Evolutionary conservation across 2,888 invertebrate species (phyloP).

Genomic region (Erannis defoliaria): DNA sequence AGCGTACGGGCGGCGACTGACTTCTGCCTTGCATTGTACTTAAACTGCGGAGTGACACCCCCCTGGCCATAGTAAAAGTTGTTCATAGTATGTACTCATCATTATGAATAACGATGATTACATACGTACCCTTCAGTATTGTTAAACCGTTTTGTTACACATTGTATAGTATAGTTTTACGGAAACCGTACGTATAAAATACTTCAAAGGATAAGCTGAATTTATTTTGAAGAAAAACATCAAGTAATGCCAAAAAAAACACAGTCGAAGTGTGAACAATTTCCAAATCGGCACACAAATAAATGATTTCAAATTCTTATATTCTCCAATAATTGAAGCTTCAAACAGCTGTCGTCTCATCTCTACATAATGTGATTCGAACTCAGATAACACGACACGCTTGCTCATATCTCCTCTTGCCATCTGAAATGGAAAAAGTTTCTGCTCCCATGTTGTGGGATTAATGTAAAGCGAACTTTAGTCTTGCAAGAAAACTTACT

Average conservation of each 20-base stretch:
- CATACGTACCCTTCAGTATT: too few relatives aligned
- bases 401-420: conserved; percentile 29
- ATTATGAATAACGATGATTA: too few relatives aligned
- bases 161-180: too few relatives aligned
- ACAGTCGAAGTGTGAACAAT: background rate
- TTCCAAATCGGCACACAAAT: background rate
- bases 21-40: too few relatives aligned
- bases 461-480: conserved; percentile 9
- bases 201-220: too few relatives aligned
- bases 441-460: conserved; percentile 14
- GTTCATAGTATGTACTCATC: too few relatives aligned
- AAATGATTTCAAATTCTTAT: conserved; percentile 5
- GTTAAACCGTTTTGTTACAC: too few relatives aligned
- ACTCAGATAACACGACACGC: conserved; percentile 39
- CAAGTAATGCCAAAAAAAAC: background rate
- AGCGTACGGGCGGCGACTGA: too few relatives aligned
- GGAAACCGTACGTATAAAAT: too few relatives aligned
- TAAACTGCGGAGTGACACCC: too few relatives aligned
- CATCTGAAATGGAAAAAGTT: conserved; percentile 37
- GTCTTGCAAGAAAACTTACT: conserved; percentile 1
- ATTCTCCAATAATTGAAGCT: conserved; percentile 21
- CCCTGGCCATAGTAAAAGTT: too few relatives aligned
- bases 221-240: too few relatives aligned
- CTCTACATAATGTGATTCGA: conserved; percentile 43
- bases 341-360: conserved; percentile 38